Evolutionary conservation across 1,140 invertebrate species (phyloP), one percentile per base, ranked within the genome.

Genomic region (Caerostris extrusa): DNA sequence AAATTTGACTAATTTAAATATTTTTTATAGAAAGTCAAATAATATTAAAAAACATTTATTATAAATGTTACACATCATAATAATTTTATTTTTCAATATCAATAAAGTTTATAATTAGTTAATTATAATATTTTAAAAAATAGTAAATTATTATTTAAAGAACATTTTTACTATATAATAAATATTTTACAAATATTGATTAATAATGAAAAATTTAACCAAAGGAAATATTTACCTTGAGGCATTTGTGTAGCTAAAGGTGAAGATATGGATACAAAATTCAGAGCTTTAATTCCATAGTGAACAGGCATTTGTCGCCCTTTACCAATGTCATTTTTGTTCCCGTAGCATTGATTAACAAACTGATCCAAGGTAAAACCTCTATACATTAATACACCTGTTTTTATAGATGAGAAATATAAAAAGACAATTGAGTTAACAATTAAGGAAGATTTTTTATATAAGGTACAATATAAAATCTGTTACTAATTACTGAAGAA

Each of bases 281-380:
- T 98, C 1, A 98, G 96, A 50, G 98, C 97, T 95, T 97, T 98
- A 5, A 97, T 97, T 4, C 98, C 98, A 96, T 99, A 99, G 96
- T 99, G 98, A 7, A 99, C 98, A 0, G 99, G 99, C 99, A 99
- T 99, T 96, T 99, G 98, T 95, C 97, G 97, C 5, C 99, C 99
- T 96, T 98, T 98, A n/a, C 97, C 98, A n/a, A 96, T 94, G 96
- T 99, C 99, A 69, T 98, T 97, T 77, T 96, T 95, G 96, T 99
- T 99, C 53, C 99, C 98, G 95, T 99, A 99, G 95, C 99, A 99
- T 96, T 99, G 99, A 96, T 99, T 98, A 96, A 99, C 97, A 95
- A 99, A 98, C 95, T 98, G 97, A n/a, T 97, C 96, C 3, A 99
- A 96, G 0, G 97, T 97, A 95, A 98, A 98, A 0, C 98, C 99